phyloP scores from a whole-genome alignment of 2,797 vertebrate species.

The Kryptolebias ocellatus region DNA sequence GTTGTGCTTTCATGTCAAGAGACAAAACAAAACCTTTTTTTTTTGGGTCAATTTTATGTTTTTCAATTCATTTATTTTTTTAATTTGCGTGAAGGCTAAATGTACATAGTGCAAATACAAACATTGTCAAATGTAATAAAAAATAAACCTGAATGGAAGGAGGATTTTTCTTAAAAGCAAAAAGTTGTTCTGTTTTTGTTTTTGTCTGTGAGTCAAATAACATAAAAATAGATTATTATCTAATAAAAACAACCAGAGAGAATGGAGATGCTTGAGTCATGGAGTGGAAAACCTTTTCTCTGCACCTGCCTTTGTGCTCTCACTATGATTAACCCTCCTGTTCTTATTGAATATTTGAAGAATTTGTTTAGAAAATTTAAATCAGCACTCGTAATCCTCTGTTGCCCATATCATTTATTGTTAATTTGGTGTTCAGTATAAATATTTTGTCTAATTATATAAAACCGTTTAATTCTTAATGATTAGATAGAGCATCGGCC shows the following conservation, averaged over 20 bases:
- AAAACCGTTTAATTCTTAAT: neutral
- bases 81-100: slow-evolving; percentile 68
- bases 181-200: neutral
- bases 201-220: slow-evolving; percentile 44
- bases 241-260: slow-evolving; percentile 23
- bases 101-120: slow-evolving; percentile 80
- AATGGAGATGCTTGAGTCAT: slow-evolving; percentile 64
- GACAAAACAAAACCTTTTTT: slow-evolving; percentile 30
- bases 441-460: neutral
- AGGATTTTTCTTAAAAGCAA: slow-evolving; percentile 53
- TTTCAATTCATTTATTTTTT: slow-evolving; percentile 53
- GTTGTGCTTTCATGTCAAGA: slow-evolving; percentile 57
- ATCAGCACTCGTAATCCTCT: too few species aligned
- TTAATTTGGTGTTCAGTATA: neutral
- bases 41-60: slow-evolving; percentile 44
- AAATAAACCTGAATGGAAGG: slow-evolving; percentile 70
- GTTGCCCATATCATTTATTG: too few species aligned
- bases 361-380: neutral
- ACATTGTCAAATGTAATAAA: slow-evolving; percentile 76
- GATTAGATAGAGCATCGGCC: too few species aligned
- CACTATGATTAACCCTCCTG: neutral
- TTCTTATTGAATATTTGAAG: neutral
- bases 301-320: slow-evolving; percentile 17
- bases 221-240: slow-evolving; percentile 1
- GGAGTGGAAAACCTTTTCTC: slow-evolving; percentile 11